Evolutionary conservation across 2,888 invertebrate genomes (phyloP).

Genomic region (Leptopilina syphax): DNA sequence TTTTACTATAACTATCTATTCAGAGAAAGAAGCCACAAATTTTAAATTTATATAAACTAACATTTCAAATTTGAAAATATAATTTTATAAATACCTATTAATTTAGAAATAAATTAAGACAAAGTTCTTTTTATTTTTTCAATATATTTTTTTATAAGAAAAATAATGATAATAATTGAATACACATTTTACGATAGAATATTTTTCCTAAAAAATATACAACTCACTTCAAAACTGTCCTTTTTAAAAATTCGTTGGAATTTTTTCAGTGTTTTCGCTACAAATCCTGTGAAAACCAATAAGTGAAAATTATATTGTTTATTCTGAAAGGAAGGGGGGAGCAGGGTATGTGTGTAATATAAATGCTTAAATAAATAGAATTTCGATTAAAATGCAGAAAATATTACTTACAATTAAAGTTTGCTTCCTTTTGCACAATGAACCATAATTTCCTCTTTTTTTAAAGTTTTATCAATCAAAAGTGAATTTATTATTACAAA

Average conservation of each 20-base stretch:
- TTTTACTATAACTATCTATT: too few relatives aligned
- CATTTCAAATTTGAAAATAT: too few relatives aligned
- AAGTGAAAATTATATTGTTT: background rate
- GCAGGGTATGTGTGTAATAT: too few relatives aligned
- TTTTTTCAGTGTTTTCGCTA: background rate
- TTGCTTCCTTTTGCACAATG: background rate
- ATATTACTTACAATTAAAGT: background rate
- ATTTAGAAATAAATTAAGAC: background rate
- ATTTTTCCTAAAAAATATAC: conserved; percentile 13
- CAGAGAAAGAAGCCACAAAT: too few relatives aligned
- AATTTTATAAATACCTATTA: background rate
- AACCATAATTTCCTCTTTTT: conserved; percentile 2
- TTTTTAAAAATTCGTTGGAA: background rate
- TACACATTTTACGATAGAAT: conserved; percentile 3
- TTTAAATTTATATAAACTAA: too few relatives aligned
- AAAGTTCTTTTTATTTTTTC: background rate
- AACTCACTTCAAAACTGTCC: conserved; percentile 11
- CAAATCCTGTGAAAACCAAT: background rate
- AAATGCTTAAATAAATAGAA: background rate
- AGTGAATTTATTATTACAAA: too few relatives aligned
- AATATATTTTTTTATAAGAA: conserved; percentile 25
- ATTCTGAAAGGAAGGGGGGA: background rate
- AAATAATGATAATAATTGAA: background rate
- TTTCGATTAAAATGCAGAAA: background rate
- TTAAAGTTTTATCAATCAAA: background rate